Percentiles rank a stretch among this genome's conserved stretches.
Conservation (phyloP, 2,113 vertebrate genomes). For the Alethe diademata region DNA sequence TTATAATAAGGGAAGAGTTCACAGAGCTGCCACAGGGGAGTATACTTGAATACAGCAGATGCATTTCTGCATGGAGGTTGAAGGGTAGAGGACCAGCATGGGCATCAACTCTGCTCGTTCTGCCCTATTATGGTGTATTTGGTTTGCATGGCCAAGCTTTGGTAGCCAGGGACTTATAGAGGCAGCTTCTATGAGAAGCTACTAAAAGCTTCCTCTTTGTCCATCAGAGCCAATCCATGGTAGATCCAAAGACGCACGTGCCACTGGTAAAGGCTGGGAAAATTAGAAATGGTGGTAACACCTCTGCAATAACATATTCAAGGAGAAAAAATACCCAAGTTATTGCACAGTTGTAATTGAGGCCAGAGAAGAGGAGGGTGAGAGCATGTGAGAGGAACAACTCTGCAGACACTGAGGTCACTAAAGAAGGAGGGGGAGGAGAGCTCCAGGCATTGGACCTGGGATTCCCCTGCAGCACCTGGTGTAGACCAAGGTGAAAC, state of each 20-base stretch:
- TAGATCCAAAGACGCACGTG: fast-evolving
- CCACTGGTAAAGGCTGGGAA: neutral
- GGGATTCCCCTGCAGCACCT: neutral
- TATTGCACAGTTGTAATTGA: neutral
- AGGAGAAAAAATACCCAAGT: neutral
- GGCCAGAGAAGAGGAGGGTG: neutral
- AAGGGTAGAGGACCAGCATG: neutral
- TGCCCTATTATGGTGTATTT: neutral
- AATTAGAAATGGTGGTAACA: neutral
- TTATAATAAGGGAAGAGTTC: neutral
- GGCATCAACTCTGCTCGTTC: neutral
- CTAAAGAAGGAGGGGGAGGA: neutral
- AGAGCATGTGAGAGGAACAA: neutral
- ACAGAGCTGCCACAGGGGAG: neutral
- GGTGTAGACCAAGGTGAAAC: neutral
- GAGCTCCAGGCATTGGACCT: neutral
- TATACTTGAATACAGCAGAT: neutral
- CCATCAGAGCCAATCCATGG: fast-evolving
- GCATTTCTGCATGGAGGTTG: fast-evolving
- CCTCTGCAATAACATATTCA: neutral
- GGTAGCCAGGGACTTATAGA: neutral
- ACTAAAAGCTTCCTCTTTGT: neutral
- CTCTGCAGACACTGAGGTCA: neutral
- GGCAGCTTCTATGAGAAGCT: neutral
- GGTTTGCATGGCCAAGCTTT: neutral